Evolutionary conservation across 2,888 invertebrate genomes (phyloP).

Genomic region (Heteromurus nitidus): DNA sequence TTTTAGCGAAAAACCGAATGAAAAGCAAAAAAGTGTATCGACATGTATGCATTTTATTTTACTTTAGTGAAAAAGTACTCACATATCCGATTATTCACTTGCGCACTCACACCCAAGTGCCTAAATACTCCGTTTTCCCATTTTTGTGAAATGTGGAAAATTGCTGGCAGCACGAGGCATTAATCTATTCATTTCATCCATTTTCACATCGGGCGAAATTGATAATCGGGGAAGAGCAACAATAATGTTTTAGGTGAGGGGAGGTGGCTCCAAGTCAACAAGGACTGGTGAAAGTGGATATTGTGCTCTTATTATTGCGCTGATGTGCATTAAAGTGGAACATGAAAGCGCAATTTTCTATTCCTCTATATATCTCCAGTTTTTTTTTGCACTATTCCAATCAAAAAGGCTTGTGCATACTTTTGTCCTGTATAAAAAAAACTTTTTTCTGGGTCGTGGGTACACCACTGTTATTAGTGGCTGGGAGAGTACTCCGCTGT

Average conservation of each 20-base stretch:
- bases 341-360: not conserved
- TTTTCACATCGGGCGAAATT: not conserved
- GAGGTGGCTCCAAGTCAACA: not conserved
- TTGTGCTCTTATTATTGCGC: not conserved
- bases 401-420: conserved; percentile 12
- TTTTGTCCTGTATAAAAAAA: no score
- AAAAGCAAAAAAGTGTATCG: no score
- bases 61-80: no score
- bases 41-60: no score
- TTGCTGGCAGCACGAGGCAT: no score
- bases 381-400: not conserved
- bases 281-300: not conserved
- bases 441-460: no score
- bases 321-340: not conserved
- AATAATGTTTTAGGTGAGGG: not conserved
- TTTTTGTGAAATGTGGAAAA: not conserved
- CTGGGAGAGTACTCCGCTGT: no score
- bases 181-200: conserved; percentile 14
- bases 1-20: no score
- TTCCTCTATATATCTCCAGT: not conserved
- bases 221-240: not conserved
- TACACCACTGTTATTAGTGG: no score
- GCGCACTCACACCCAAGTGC: no score
- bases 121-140: not conserved
- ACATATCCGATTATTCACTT: no score